Conservation (phyloP, 2,888 invertebrate species). For the Oscheius sp. region DNA sequence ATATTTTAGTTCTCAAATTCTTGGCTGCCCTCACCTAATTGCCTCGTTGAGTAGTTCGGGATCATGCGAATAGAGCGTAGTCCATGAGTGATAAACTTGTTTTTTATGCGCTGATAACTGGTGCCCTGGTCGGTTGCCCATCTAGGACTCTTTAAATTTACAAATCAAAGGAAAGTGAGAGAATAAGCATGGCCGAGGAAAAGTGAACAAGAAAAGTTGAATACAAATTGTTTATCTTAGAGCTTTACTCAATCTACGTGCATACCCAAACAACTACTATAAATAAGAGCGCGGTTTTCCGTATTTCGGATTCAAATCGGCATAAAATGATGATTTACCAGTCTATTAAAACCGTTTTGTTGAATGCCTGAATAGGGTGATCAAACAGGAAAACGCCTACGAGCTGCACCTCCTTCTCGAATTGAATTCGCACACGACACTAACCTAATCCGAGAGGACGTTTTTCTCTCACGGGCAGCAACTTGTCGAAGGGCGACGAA, state of each 20-base stretch:
- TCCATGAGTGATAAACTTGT: slow-evolving; percentile 56
- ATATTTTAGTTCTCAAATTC: neutral
- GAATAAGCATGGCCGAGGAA: no score
- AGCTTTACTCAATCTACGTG: no score
- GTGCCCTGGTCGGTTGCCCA: slow-evolving; percentile 52
- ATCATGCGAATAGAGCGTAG: slow-evolving; percentile 45
- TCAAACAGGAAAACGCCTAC: no score
- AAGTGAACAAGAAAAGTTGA: no score
- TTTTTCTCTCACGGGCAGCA: slow-evolving; percentile 19
- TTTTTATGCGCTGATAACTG: slow-evolving; percentile 40
- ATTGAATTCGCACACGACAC: slow-evolving; percentile 26
- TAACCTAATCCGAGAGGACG: slow-evolving; percentile 24
- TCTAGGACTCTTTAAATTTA: slow-evolving; percentile 4
- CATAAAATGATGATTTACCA: no score
- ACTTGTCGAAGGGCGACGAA: neutral
- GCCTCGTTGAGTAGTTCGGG: slow-evolving; percentile 46
- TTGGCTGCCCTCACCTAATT: slow-evolving; percentile 39
- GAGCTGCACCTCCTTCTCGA: slow-evolving; percentile 25
- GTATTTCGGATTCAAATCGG: no score
- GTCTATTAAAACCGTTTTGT: no score
- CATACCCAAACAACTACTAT: no score
- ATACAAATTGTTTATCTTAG: no score
- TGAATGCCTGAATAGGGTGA: no score
- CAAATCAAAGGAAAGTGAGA: neutral
- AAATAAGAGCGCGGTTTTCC: no score